Conservation (phyloP, 2,797 vertebrate genomes). For the Chloroceryle amazona region DNA sequence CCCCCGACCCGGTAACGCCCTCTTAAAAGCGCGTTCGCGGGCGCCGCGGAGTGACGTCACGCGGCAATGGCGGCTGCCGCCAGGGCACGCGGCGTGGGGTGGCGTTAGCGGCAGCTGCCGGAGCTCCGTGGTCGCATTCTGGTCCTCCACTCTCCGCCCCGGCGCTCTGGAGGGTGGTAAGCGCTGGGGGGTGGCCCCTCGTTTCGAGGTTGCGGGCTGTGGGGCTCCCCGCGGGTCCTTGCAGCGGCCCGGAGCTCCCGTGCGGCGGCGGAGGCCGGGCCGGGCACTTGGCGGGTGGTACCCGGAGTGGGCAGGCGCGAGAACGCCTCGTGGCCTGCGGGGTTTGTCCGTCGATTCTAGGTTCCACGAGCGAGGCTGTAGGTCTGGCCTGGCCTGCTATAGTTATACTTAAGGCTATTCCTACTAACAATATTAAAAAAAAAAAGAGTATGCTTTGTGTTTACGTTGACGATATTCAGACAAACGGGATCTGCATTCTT, state of each 20-base stretch:
- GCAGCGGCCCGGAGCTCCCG: too few species aligned
- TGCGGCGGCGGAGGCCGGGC: not conserved
- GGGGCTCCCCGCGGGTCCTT: too few species aligned
- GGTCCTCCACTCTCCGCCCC: fast-evolving
- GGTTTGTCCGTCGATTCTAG: fast-evolving
- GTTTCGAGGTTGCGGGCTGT: not conserved
- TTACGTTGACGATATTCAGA: too few species aligned
- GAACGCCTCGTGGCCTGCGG: not conserved
- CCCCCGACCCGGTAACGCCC: fast-evolving
- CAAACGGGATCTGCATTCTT: too few species aligned
- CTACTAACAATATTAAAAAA: too few species aligned
- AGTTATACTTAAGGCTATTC: fast-evolving
- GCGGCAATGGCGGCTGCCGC: not conserved
- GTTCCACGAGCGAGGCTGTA: not conserved
- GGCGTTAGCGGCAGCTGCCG: fast-evolving
- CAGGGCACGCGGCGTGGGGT: not conserved
- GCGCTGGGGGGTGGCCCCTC: fast-evolving
- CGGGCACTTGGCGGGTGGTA: fast-evolving
- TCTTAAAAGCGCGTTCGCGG: fast-evolving
- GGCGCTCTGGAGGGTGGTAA: not conserved
- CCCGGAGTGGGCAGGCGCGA: fast-evolving
- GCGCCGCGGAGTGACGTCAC: not conserved
- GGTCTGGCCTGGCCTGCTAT: not conserved
- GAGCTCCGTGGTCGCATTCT: fast-evolving
- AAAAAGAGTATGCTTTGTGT: fast-evolving